Percentiles rank a stretch among this genome's conserved stretches.
Evolutionary conservation across 2,888 invertebrate species (phyloP).

Genomic region (Philhelius pedissequus): DNA sequence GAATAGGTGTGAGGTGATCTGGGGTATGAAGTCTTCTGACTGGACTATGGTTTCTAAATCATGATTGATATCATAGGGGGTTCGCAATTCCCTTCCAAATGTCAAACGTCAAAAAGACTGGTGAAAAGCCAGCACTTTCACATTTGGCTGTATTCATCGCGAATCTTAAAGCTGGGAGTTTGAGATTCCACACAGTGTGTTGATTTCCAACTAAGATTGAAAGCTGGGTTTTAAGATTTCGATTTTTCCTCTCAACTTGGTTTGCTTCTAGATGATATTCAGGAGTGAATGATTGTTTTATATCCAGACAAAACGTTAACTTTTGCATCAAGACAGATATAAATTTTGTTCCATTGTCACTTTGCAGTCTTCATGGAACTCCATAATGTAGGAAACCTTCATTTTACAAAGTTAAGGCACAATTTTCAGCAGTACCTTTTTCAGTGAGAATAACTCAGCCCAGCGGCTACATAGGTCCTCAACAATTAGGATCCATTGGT

Average conservation of each 20-base stretch:
- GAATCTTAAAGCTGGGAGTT: background rate
- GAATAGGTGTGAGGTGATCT: background rate
- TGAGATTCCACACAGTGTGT: background rate
- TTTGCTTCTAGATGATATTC: background rate
- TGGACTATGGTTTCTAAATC: background rate
- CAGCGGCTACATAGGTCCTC: background rate
- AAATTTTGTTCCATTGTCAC: no score
- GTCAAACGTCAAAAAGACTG: background rate
- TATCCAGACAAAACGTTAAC: background rate
- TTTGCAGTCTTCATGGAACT: no score
- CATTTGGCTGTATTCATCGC: background rate
- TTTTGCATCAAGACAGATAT: background rate
- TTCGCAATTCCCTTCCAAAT: background rate
- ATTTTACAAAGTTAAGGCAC: background rate
- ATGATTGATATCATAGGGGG: background rate
- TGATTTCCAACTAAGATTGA: background rate
- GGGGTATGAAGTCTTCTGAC: background rate
- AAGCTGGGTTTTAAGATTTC: background rate
- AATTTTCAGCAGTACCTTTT: background rate
- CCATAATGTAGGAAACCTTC: background rate
- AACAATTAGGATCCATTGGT: background rate
- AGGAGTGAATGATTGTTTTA: background rate
- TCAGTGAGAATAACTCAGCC: background rate
- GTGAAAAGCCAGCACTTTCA: background rate
- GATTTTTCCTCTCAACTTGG: background rate